Percentiles rank a stretch among this genome's conserved stretches.
Conservation (phyloP, 2,797 vertebrate species). For the Spondyliosoma cantharus region DNA sequence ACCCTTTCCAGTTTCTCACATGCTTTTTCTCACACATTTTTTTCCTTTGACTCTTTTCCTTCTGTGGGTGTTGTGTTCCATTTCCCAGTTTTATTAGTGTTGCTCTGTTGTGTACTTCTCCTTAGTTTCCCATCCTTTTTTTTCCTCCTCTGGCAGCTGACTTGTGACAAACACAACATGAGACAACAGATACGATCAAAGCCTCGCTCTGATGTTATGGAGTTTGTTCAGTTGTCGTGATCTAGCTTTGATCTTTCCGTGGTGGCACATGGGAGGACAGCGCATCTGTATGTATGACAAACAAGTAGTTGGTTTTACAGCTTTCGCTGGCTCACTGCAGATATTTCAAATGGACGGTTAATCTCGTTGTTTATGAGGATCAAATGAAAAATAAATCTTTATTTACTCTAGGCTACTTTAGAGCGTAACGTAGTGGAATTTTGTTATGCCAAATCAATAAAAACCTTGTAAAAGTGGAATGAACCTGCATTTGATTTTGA, state of each 20-base stretch:
- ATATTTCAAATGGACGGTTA: constrained; percentile 20
- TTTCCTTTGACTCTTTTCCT: constrained; percentile 24
- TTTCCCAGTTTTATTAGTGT: constrained; percentile 31
- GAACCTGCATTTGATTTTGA: constrained; percentile 41
- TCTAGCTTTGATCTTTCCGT: constrained; percentile 51
- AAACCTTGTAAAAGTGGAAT: constrained; percentile 47
- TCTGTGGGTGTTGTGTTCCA: constrained; percentile 7
- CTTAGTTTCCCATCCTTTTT: not conserved
- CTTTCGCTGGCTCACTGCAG: not conserved
- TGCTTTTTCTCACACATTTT: constrained; percentile 45
- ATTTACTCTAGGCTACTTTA: constrained; percentile 17
- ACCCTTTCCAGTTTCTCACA: constrained; percentile 51
- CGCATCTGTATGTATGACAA: constrained; percentile 43
- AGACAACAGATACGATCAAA: constrained; percentile 55
- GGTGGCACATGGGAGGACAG: constrained; percentile 28
- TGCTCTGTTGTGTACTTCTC: constrained; percentile 26
- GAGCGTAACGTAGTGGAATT: constrained; percentile 10
- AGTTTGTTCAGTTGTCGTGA: constrained; percentile 31
- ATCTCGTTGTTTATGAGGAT: constrained; percentile 13
- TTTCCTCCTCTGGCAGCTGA: constrained; percentile 29
- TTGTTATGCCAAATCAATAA: constrained; percentile 33
- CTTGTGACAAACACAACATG: constrained; percentile 35
- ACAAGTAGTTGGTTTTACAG: constrained; percentile 41
- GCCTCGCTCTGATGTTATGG: constrained; percentile 26
- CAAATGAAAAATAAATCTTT: constrained; percentile 16